Base-by-base conservation (phyloP, 2,888 invertebrate species). In the Yponomeuta plumbellus region DNA sequence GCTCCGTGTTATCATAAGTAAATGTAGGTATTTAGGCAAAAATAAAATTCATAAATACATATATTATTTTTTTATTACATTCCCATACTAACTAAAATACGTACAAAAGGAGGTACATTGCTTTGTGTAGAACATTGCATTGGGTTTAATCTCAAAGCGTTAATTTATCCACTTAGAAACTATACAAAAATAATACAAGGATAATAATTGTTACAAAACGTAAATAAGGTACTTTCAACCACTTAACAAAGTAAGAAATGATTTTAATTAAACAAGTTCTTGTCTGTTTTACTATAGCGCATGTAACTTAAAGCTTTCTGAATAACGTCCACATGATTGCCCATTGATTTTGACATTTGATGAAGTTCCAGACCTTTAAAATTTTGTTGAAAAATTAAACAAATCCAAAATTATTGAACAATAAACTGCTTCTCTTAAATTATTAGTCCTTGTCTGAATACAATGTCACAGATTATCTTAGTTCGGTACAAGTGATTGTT, bases 21-120 rank as follows among this genome's bases (percentile, higher is more conserved):
- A 52, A 13, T 17, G 34, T 34, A 6, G 34, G 5, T 34, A 34
- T 6, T 34, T 34, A 0, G 34, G 8, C 8, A 34, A 34, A 34
- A 34, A 8, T 6, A 34, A 34, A 34, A 34, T 34, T 34, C 34
- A 34, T 5, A 22, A 59, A 2, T 22, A 8, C 13, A 59, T 22
- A 17, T 20, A 63, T 64, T 79, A 80, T 80, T 75, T 78, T 81
- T 81, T 68, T 83, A 82, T 84, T 83, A 79, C 73, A 79, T 79
- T 79, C 75, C 74, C 73, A 73, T 77, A 80, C 76, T 68, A 34
- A 34, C 34, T 79, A 73, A 76, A 75, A 77, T 84, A 85, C 74
- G 75, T 84, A 84, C 75, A 84, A 81, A 80, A 80, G 75, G 77
- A 84, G 81, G 80, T 85, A 84, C 79, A 80, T 80, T 75, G 78